A percentile compares a stretch with the other conserved stretches of the same genome.
phyloP scores from a whole-genome alignment of 1,140 invertebrate species.

The Protaetia brevitarsis region DNA sequence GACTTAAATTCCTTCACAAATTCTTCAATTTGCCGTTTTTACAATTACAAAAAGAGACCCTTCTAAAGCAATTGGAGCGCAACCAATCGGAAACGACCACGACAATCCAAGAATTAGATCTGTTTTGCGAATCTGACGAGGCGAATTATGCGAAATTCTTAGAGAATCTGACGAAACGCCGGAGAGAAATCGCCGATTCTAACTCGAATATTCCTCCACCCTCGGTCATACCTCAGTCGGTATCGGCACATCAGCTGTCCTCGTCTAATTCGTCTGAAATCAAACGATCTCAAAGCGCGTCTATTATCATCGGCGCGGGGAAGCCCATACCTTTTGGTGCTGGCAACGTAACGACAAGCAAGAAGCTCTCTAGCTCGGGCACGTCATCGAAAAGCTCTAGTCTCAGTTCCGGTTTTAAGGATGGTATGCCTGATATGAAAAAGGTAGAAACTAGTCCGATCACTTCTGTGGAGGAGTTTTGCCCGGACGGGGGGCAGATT shows the following conservation, averaged over 20 bases:
- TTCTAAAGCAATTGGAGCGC: constrained; percentile 83
- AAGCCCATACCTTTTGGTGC: constrained; percentile 28
- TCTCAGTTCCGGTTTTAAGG: constrained; percentile 39
- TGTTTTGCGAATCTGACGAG: constrained; percentile 82
- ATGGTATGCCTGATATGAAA: constrained; percentile 37
- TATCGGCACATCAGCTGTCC: constrained; percentile 49
- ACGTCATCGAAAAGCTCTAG: constrained; percentile 39
- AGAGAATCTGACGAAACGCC: constrained; percentile 67
- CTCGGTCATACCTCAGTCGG: constrained; percentile 30
- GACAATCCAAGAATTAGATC: constrained; percentile 80
- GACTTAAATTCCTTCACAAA: constrained; percentile 89
- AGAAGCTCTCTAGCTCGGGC: constrained; percentile 10
- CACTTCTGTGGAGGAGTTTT: constrained; percentile 80
- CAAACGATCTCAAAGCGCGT: constrained; percentile 45
- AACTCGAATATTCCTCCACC: constrained; percentile 45
- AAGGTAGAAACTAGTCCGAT: constrained; percentile 46
- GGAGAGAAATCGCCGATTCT: constrained; percentile 68
- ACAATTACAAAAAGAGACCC: constrained; percentile 82
- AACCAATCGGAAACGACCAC: constrained; percentile 82
- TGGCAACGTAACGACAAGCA: not conserved
- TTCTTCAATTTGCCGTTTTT: constrained; percentile 96
- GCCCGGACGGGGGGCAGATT: constrained; percentile 72
- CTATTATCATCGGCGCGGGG: constrained; percentile 48
- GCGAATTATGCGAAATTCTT: constrained; percentile 86
- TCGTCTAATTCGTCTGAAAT: constrained; percentile 50